Evolutionary conservation across 2,888 invertebrate species (phyloP).

Genomic region (Buathra laborator): DNA sequence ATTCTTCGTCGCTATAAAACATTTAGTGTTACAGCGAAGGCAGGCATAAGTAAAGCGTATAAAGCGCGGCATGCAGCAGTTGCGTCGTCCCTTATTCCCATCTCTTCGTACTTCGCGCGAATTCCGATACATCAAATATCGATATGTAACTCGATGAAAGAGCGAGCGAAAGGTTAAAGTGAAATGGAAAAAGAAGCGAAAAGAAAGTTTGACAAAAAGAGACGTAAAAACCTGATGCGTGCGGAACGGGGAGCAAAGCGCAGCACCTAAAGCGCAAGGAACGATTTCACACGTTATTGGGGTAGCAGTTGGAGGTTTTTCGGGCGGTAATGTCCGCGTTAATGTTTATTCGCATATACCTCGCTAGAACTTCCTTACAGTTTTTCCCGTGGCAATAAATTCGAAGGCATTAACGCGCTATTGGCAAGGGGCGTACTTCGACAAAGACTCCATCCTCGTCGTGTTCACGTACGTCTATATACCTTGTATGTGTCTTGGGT

Average conservation of each 20-base stretch:
- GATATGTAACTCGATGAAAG: slow-evolving; percentile 21
- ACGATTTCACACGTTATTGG: slow-evolving; percentile 56
- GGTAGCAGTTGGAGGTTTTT: slow-evolving; percentile 29
- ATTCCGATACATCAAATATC: slow-evolving; percentile 37
- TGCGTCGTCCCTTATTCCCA: background rate
- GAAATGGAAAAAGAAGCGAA: slow-evolving; percentile 8
- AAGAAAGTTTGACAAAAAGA: background rate
- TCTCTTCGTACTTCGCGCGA: slow-evolving; percentile 41
- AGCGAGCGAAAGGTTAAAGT: slow-evolving; percentile 16
- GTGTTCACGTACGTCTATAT: slow-evolving; percentile 39
- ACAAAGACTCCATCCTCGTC: slow-evolving; percentile 35
- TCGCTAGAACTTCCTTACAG: slow-evolving; percentile 64
- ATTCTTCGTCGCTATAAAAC: slow-evolving; percentile 4
- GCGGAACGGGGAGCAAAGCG: background rate
- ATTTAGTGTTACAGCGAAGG: background rate
- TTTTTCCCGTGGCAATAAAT: slow-evolving; percentile 78
- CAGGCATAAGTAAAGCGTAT: background rate
- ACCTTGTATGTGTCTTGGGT: slow-evolving; percentile 17
- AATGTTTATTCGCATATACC: slow-evolving; percentile 11
- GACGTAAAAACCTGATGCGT: background rate
- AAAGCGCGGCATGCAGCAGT: background rate
- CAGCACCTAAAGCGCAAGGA: slow-evolving; percentile 11
- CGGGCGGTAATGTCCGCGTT: background rate
- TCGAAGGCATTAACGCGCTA: slow-evolving; percentile 72
- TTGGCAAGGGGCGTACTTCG: slow-evolving; percentile 70